Conservation (phyloP, 2,113 vertebrate species). For the Poeciliopsis turrubarensis region DNA sequence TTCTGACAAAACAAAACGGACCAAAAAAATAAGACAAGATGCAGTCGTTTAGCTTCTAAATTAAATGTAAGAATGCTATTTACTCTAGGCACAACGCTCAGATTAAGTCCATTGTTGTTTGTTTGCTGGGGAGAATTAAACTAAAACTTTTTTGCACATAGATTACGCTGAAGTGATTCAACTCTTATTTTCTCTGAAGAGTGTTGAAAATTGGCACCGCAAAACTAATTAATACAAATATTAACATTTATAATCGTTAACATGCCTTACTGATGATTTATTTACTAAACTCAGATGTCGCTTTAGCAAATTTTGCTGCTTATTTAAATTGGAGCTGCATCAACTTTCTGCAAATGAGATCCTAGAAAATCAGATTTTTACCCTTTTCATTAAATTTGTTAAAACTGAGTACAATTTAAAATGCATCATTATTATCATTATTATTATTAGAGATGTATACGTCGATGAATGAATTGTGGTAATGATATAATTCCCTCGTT, state of each 20-base stretch:
- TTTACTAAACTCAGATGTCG: not conserved
- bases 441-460: not conserved
- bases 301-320: not conserved
- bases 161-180: not conserved
- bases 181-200: not conserved
- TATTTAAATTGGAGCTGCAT: not conserved
- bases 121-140: no score
- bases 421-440: not conserved
- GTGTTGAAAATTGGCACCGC: not conserved
- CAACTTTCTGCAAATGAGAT: not conserved
- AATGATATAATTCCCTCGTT: not conserved
- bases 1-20: no score
- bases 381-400: not conserved
- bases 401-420: not conserved
- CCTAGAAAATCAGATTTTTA: not conserved
- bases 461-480: not conserved
- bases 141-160: not conserved
- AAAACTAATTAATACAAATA: not conserved
- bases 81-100: not conserved
- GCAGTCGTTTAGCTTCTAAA: no score
- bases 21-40: no score
- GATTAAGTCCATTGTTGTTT: not conserved
- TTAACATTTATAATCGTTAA: not conserved
- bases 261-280: not conserved
- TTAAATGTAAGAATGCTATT: not conserved